Conservation (phyloP, 2,113 vertebrate genomes). For the Etheostoma spectabile region DNA sequence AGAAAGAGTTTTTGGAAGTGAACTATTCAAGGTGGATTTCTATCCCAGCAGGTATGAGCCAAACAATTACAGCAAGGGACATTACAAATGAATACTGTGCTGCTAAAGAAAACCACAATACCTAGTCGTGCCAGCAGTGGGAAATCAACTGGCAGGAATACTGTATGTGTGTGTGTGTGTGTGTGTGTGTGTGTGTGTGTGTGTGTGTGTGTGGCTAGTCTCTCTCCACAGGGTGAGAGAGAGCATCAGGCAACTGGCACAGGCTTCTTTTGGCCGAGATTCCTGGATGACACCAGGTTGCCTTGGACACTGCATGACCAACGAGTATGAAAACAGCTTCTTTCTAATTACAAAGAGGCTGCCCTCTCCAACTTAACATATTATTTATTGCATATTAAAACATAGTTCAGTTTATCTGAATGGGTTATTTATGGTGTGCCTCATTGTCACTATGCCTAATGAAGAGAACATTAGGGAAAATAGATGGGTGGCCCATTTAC, state of each 20-base stretch:
- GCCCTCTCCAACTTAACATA: constrained; percentile 31
- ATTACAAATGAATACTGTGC: constrained; percentile 38
- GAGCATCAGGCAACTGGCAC: constrained; percentile 21
- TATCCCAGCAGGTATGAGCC: constrained; percentile 28
- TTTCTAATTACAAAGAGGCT: constrained; percentile 34
- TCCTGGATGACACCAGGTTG: constrained; percentile 76
- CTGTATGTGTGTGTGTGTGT: constrained; percentile 42
- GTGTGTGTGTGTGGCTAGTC: constrained; percentile 29
- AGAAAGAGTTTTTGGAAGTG: constrained; percentile 3
- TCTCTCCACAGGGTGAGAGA: constrained; percentile 42
- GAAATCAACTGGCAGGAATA: constrained; percentile 49
- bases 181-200: constrained; percentile 43
- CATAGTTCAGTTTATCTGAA: background rate
- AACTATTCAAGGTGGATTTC: constrained; percentile 19
- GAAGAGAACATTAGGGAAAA: background rate
- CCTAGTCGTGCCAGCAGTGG: constrained; percentile 32
- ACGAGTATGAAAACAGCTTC: constrained; percentile 80
- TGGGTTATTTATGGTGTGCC: background rate
- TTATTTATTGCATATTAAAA: constrained; percentile 23
- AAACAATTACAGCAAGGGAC: constrained; percentile 36
- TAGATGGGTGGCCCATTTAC: background rate
- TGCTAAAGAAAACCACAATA: constrained; percentile 21
- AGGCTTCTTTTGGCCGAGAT: constrained; percentile 60
- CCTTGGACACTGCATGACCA: constrained; percentile 83
- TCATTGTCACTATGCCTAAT: background rate